Percentiles rank a stretch among this genome's conserved stretches.
phyloP scores from a whole-genome alignment of 2,113 vertebrate species.

The Cebus imitator region DNA sequence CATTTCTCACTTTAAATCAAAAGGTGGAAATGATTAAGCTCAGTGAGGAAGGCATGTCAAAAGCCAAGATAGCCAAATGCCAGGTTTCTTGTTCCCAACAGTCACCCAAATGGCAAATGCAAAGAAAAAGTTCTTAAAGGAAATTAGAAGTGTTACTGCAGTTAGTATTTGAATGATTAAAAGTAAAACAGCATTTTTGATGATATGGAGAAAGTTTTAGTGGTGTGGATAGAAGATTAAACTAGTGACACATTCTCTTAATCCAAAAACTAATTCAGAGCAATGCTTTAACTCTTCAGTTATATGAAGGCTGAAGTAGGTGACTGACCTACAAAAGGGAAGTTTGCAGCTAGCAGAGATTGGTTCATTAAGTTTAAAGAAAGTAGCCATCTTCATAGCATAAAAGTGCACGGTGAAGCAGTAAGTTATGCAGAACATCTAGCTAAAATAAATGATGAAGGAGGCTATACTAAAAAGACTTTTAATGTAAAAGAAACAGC shows the following conservation, averaged over 20 bases:
- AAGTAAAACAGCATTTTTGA: background rate
- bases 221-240: background rate
- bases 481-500: background rate
- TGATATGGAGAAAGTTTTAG: background rate
- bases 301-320: background rate
- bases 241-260: background rate
- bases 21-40: background rate
- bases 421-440: background rate
- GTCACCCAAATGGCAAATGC: background rate
- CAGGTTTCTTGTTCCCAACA: background rate
- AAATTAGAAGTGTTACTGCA: background rate
- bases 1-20: background rate
- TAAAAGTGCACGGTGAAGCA: background rate
- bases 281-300: background rate
- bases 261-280: background rate
- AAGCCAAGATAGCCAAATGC: background rate
- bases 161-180: background rate
- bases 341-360: background rate
- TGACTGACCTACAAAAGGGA: background rate
- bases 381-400: background rate
- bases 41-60: background rate
- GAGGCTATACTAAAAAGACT: background rate
- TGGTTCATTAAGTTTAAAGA: background rate
- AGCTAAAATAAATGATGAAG: background rate
- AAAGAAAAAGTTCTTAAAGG: background rate